These are phyloP conservation scores for Mus spicilegus DNA, from an alignment of 2,113 vertebrate species.

Conservation along the genomic window DNA sequence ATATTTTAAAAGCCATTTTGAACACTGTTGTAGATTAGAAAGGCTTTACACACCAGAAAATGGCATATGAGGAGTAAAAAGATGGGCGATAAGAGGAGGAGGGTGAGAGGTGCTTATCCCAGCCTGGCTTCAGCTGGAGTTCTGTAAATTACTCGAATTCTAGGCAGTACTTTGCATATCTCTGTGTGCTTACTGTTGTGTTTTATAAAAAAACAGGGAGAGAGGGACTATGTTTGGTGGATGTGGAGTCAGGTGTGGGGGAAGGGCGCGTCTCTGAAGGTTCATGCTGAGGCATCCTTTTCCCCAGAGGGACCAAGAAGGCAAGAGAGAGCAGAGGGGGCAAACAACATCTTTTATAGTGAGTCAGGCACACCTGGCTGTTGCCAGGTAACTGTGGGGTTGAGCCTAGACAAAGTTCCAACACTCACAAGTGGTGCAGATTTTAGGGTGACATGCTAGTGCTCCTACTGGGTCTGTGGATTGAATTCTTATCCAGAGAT, in stretches of 20 bases:
- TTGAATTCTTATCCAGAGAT: background rate
- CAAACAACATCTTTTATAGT: too few relatives aligned
- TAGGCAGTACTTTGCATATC: background rate
- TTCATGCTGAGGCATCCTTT: too few relatives aligned
- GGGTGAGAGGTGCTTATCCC: background rate
- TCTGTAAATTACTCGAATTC: background rate
- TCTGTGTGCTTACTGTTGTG: background rate
- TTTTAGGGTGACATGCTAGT: background rate
- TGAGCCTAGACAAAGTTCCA: too few relatives aligned
- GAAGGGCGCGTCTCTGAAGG: too few relatives aligned
- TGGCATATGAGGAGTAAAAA: background rate
- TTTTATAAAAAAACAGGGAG: too few relatives aligned
- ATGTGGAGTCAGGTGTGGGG: too few relatives aligned
- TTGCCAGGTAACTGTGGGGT: too few relatives aligned
- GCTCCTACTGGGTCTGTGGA: background rate
- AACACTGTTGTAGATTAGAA: conserved; percentile 10
- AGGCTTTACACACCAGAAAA: background rate
- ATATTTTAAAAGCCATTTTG: background rate
- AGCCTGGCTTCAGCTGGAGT: background rate
- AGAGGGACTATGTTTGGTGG: too few relatives aligned
- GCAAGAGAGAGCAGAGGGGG: too few relatives aligned
- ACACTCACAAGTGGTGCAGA: background rate
- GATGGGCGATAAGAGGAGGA: background rate
- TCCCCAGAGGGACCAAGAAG: too few relatives aligned
- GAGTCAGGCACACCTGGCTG: too few relatives aligned